Percentiles rank a stretch among this genome's conserved stretches.
Evolutionary conservation across 2,113 vertebrate species (phyloP).

Genomic region (Castor canadensis): DNA sequence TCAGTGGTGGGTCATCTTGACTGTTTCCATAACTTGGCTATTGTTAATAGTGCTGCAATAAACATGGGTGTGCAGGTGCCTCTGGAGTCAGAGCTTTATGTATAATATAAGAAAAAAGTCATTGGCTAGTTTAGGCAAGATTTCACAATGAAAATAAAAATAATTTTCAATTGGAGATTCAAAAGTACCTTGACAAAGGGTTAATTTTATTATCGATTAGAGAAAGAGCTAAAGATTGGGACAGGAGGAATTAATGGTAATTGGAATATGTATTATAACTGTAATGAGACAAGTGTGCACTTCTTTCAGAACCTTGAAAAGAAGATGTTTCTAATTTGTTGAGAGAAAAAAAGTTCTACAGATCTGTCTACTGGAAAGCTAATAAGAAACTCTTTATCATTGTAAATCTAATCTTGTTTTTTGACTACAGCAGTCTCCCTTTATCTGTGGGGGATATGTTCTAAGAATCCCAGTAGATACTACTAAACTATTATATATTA

Average conservation of each 20-base stretch:
- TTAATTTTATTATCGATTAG: neutral
- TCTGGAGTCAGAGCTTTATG: neutral
- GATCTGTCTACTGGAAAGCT: neutral
- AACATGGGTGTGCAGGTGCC: too few relatives aligned
- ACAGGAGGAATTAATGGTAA: neutral
- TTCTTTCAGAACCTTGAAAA: neutral
- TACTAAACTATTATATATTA: neutral
- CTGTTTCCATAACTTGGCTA: too few relatives aligned
- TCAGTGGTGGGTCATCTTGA: too few relatives aligned
- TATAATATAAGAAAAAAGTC: neutral
- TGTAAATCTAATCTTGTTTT: neutral
- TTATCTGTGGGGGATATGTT: neutral
- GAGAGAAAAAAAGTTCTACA: neutral
- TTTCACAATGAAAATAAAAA: conserved; percentile 11
- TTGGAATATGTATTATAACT: neutral
- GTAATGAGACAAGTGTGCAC: neutral
- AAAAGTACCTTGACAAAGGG: neutral
- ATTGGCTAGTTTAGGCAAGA: neutral
- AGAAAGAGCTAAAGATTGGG: neutral
- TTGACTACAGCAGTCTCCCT: neutral
- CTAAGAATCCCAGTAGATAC: neutral
- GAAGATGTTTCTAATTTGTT: neutral
- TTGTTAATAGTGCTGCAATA: too few relatives aligned
- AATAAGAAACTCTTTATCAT: neutral
- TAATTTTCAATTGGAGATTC: neutral